Evolutionary conservation across 1,140 invertebrate species (phyloP).

Genomic region (Gonioctena quinquepunctata): DNA sequence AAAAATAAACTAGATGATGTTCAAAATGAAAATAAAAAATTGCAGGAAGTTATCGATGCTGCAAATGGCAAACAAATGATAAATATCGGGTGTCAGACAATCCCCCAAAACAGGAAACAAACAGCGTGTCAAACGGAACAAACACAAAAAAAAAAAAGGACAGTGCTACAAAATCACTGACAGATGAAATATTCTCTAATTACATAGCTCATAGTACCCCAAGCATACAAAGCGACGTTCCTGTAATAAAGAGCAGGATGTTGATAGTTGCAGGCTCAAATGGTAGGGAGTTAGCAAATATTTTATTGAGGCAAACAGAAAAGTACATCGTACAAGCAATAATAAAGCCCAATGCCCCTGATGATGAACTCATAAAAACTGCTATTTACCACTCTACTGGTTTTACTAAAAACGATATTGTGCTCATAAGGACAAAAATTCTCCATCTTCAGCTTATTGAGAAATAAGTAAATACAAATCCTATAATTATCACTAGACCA

Average conservation of each 20-base stretch:
- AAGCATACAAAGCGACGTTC: neutral
- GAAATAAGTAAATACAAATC: neutral
- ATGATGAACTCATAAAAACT: constrained; percentile 7
- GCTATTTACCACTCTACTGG: neutral
- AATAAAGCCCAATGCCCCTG: neutral
- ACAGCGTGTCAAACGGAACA: neutral
- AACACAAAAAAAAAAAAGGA: constrained; percentile 1
- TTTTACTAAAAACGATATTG: constrained; percentile 1
- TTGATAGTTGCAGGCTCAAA: constrained; percentile 1
- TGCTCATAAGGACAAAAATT: constrained; percentile 4
- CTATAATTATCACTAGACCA: neutral
- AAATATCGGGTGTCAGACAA: constrained; percentile 3
- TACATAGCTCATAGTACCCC: no score
- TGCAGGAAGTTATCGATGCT: neutral
- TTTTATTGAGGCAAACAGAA: neutral
- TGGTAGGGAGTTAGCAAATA: constrained; percentile 5
- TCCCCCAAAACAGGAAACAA: constrained; percentile 1
- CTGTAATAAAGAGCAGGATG: constrained; percentile 5
- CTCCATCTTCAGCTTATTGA: constrained; percentile 1
- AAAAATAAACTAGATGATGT: constrained; percentile 2
- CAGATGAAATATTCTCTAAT: neutral
- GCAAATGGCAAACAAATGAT: constrained; percentile 4
- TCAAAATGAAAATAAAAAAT: neutral
- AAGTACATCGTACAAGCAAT: neutral
- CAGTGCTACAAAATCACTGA: neutral